These are phyloP conservation scores for Cynaeus angustus DNA, from an alignment of 2,888 invertebrate genomes.

Conservation along the genomic window DNA sequence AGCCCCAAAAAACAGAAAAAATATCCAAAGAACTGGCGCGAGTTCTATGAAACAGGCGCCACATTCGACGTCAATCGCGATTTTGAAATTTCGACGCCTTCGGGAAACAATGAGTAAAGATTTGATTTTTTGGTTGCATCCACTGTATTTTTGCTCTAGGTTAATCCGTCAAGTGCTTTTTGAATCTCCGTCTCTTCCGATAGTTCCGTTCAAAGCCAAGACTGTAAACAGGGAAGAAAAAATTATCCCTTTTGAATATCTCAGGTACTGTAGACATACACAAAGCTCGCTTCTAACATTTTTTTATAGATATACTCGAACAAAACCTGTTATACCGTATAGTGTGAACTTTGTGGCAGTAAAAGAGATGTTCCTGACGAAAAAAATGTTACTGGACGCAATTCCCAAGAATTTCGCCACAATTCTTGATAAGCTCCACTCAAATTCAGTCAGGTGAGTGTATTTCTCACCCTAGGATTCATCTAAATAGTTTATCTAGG, in stretches of 20 bases:
- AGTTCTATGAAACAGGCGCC: conserved; percentile 56
- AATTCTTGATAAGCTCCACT: conserved; percentile 57
- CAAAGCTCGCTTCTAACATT: not conserved
- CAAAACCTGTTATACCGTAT: conserved; percentile 63
- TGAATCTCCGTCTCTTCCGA: conserved; percentile 58
- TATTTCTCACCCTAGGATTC: not conserved
- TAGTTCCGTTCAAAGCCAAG: conserved; percentile 59
- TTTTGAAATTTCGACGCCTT: conserved; percentile 11
- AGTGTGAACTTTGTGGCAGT: conserved; percentile 59
- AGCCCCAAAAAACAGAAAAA: conserved; percentile 46
- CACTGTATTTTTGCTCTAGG: conserved; percentile 43
- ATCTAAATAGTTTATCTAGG: conserved; percentile 11
- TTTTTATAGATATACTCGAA: conserved; percentile 62
- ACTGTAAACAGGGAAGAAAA: conserved; percentile 57
- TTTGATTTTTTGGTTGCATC: not conserved
- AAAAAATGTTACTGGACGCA: conserved; percentile 59
- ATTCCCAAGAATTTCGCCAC: conserved; percentile 57
- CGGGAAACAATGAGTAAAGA: conserved; percentile 54
- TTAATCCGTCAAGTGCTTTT: conserved; percentile 58
- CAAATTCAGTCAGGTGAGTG: conserved; percentile 48
- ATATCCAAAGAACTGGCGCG: conserved; percentile 62
- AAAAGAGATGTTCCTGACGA: conserved; percentile 56
- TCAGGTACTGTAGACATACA: conserved; percentile 59
- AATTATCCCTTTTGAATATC: conserved; percentile 59
- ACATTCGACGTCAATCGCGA: conserved; percentile 43